Base-by-base conservation (phyloP, 1,140 invertebrate species). In the Bombus difficillimus region DNA sequence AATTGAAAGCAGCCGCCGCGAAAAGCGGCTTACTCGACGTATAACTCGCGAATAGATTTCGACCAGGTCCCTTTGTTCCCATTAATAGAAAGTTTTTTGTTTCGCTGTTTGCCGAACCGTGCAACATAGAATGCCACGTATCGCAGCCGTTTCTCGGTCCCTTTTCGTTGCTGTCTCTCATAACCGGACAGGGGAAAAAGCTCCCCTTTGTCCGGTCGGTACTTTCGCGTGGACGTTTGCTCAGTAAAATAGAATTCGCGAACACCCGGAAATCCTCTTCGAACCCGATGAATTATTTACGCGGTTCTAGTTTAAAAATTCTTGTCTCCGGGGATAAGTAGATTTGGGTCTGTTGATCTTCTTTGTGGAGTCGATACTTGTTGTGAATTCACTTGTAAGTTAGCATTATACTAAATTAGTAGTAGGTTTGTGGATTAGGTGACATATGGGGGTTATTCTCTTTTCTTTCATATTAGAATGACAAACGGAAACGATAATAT, bases 71-170 rank as follows among this genome's bases (percentile, higher is more conserved):
- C 53, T 88, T 89, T 90, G 83, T 84, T 88, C 66, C 72, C 78
- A 18, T 85, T 85, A 90, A 88, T 79, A 81, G 83, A 88, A 90
- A 83, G 69, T 88, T 90, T 88, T 89, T 91, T 83, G 75, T 89
- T 80, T 83, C 81, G 28, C 69, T 86, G 86, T 86, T 86, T 83
- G 66, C 28, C 59, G n/a, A 78, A 71, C 28, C 62, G 78, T 37
- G 53, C 18, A 22, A 73, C 39, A 43, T 47, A 68, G 64, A 78
- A 86, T 64, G 47, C 77, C 80, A 66, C 62, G 62, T 86, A 74
- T 71, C 78, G 78, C 34, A n/a, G 1, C 71, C 47, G 41, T 66
- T 85, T 62, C 39, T 34, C 47, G 39, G 37, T 64, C 68, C 76
- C 28, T 41, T 4, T 41, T 12, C 12, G 3, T 41, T 28, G 13